Percentiles rank a stretch among this genome's conserved stretches.
Evolutionary conservation across 2,888 invertebrate genomes (phyloP).

Genomic region (Caenorhabditis angaria): DNA sequence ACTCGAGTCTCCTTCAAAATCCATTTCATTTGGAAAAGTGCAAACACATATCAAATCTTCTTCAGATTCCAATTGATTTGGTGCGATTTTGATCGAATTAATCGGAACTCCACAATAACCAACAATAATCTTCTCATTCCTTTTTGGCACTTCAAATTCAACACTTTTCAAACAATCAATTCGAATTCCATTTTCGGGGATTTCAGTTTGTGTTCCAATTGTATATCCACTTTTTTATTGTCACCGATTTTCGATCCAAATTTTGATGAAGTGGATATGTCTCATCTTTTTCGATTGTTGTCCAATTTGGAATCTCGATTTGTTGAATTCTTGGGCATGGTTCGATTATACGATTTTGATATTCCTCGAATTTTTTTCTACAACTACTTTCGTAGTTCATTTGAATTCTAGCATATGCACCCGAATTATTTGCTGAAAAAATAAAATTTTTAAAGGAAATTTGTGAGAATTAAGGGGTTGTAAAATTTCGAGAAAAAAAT

Average conservation of each 20-base stretch:
- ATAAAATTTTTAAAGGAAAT: too few species aligned
- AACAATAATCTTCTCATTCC: constrained; percentile 6
- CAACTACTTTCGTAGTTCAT: neutral
- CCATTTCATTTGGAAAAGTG: constrained; percentile 27
- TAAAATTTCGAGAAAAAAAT: too few species aligned
- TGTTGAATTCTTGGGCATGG: too few species aligned
- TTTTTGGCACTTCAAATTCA: neutral
- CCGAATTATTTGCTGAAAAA: neutral
- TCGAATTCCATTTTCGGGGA: constrained; percentile 13
- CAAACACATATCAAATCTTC: constrained; percentile 36
- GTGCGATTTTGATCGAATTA: constrained; percentile 27
- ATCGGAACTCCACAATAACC: constrained; percentile 42
- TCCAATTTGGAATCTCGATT: neutral
- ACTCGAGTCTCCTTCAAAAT: constrained; percentile 23
- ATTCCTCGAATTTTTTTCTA: neutral
- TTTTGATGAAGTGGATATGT: constrained; percentile 8
- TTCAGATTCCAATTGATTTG: constrained; percentile 13
- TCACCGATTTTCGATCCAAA: constrained; percentile 22
- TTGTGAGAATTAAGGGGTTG: too few species aligned
- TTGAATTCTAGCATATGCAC: neutral
- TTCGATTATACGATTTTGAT: too few species aligned
- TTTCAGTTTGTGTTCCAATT: neutral
- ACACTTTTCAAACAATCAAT: constrained; percentile 1
- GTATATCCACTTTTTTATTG: neutral
- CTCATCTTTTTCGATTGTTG: neutral